A percentile compares a stretch with the other conserved stretches of the same genome.
phyloP scores from a whole-genome alignment of 1,140 invertebrate species.

The Stegodyphus dumicola region DNA sequence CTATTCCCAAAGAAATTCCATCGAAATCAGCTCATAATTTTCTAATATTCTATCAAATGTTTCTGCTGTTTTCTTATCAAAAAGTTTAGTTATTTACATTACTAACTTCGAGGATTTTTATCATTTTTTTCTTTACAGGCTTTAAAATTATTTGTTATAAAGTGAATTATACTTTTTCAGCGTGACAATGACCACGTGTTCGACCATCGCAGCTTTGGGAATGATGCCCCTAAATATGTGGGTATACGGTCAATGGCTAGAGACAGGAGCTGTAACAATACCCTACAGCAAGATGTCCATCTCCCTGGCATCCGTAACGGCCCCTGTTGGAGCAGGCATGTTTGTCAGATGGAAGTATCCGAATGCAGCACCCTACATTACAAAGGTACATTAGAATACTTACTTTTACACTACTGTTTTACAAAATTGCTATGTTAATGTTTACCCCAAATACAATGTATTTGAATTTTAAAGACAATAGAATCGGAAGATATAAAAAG shows the following conservation, averaged over 20 bases:
- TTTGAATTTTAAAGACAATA: no score
- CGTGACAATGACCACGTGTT: constrained; percentile 67
- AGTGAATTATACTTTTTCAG: constrained; percentile 62
- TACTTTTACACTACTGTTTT: neutral
- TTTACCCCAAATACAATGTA: no score
- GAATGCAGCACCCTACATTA: constrained; percentile 65
- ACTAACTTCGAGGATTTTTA: neutral
- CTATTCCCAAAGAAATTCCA: no score
- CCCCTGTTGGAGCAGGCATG: constrained; percentile 66
- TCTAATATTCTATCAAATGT: neutral
- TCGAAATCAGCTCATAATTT: no score
- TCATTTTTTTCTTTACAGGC: no score
- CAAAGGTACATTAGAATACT: constrained; percentile 61
- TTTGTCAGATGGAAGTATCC: constrained; percentile 66
- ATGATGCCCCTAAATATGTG: constrained; percentile 67
- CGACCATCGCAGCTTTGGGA: constrained; percentile 65
- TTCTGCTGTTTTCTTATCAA: neutral
- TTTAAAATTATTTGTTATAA: neutral
- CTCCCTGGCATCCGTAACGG: constrained; percentile 65
- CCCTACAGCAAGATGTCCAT: constrained; percentile 66
- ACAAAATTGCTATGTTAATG: no score
- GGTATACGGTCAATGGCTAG: constrained; percentile 66
- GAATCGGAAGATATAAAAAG: no score
- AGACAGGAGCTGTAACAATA: constrained; percentile 63
- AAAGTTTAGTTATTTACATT: neutral